These are phyloP conservation scores for Gymnobelideus leadbeateri DNA, from an alignment of 2,113 vertebrate genomes.

Conservation along the genomic window DNA sequence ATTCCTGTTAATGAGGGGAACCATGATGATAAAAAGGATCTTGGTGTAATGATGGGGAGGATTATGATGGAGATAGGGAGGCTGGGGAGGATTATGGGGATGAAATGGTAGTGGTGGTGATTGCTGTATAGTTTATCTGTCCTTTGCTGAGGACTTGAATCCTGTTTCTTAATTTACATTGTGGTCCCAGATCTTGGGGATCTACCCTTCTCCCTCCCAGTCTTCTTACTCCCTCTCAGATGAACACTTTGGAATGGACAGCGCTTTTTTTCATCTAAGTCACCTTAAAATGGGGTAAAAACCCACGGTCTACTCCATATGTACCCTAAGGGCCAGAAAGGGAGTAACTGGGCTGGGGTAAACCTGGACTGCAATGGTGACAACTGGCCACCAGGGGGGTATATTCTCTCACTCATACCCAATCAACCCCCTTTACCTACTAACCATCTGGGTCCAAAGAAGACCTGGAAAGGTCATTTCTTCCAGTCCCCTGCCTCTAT, in stretches of 20 bases:
- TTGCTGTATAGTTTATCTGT: not conserved
- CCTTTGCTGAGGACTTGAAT: not conserved
- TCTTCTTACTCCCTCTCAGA: not conserved
- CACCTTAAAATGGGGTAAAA: not conserved
- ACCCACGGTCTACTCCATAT: not conserved
- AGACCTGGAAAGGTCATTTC: not conserved
- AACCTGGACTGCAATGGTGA: not conserved
- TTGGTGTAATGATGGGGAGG: not conserved
- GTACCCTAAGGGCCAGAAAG: not conserved
- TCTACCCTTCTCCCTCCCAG: not conserved
- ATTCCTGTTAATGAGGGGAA: not conserved
- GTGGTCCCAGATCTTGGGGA: not conserved
- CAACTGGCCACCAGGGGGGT: not conserved
- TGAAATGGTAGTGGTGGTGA: not conserved
- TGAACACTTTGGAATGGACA: not conserved
- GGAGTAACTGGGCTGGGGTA: not conserved
- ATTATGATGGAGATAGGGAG: not conserved
- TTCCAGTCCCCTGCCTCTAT: not conserved
- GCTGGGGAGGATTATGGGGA: not conserved
- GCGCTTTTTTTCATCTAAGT: not conserved
- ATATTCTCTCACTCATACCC: conserved; percentile 2
- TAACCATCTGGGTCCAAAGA: not conserved
- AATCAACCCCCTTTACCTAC: not conserved
- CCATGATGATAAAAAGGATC: not conserved
- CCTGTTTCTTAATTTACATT: not conserved